Conservation (phyloP, 2,797 vertebrate genomes). For the Microcaecilia unicolor region DNA sequence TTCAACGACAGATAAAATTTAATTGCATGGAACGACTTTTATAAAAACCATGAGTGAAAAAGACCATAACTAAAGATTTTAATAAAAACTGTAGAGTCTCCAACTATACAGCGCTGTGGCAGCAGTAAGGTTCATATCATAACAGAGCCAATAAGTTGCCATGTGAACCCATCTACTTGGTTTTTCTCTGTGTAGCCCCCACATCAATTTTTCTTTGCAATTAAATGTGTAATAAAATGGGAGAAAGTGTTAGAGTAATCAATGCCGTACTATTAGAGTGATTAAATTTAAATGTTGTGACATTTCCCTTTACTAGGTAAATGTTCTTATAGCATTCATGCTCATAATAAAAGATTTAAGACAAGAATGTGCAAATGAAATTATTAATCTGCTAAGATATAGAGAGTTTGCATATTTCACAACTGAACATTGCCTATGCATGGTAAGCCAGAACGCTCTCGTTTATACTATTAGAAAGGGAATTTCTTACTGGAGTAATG, state of each 20-base stretch:
- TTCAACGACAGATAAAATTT: conserved; percentile 20
- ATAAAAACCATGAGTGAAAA: conserved; percentile 6
- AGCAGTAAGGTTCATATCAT: background rate
- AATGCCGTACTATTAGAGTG: background rate
- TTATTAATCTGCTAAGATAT: background rate
- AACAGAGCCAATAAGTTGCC: too few species aligned
- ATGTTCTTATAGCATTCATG: conserved; percentile 10
- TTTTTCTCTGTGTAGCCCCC: background rate
- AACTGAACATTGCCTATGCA: background rate
- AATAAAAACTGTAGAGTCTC: conserved; percentile 4
- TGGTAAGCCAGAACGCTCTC: background rate
- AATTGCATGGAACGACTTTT: conserved; percentile 24
- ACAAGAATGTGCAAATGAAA: background rate
- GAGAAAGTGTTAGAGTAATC: conserved; percentile 2
- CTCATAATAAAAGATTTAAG: background rate
- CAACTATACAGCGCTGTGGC: background rate
- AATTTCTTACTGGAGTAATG: too few species aligned
- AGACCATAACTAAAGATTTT: conserved; percentile 3
- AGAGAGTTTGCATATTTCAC: background rate
- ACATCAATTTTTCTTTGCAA: background rate
- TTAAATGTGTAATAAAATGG: conserved; percentile 11
- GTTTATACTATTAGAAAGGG: background rate
- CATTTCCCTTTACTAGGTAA: conserved; percentile 2
- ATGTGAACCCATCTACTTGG: too few species aligned
- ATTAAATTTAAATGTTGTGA: background rate